Evolutionary conservation across 2,888 invertebrate species (phyloP).

Genomic region (Leptinotarsa peninsularis): DNA sequence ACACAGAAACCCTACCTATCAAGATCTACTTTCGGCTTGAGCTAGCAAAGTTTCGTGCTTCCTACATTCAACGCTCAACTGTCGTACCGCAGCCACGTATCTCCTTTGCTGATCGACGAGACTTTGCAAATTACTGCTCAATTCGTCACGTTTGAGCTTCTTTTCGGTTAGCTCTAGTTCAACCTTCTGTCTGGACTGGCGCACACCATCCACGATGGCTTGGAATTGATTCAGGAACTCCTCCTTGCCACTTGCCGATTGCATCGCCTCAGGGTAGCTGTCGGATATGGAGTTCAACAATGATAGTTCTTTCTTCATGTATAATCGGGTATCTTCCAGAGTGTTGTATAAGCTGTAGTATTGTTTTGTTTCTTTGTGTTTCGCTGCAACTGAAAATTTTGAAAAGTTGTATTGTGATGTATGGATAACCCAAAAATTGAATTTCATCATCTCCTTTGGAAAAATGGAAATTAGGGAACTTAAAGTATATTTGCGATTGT

Average conservation of each 20-base stretch:
- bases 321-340: conserved; percentile 91
- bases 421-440: no score
- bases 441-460: no score
- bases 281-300: conserved; percentile 90
- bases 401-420: background rate
- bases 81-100: conserved; percentile 81
- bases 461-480: no score
- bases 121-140: conserved; percentile 72
- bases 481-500: no score
- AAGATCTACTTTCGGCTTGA: conserved; percentile 31
- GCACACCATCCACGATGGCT: conserved; percentile 89
- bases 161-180: conserved; percentile 72
- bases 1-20: background rate
- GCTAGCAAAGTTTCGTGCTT: conserved; percentile 70
- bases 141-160: conserved; percentile 73
- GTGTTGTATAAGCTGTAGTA: conserved; percentile 97
- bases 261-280: conserved; percentile 89
- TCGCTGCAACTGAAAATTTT: conserved; percentile 82
- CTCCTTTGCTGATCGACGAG: conserved; percentile 79
- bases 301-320: conserved; percentile 91
- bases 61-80: conserved; percentile 81
- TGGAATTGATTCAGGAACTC: conserved; percentile 93
- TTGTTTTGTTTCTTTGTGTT: conserved; percentile 97
- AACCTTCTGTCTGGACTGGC: conserved; percentile 81
- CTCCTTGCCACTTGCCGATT: conserved; percentile 81